Conservation (phyloP, 2,113 vertebrate genomes). For the Malurus melanocephalus region DNA sequence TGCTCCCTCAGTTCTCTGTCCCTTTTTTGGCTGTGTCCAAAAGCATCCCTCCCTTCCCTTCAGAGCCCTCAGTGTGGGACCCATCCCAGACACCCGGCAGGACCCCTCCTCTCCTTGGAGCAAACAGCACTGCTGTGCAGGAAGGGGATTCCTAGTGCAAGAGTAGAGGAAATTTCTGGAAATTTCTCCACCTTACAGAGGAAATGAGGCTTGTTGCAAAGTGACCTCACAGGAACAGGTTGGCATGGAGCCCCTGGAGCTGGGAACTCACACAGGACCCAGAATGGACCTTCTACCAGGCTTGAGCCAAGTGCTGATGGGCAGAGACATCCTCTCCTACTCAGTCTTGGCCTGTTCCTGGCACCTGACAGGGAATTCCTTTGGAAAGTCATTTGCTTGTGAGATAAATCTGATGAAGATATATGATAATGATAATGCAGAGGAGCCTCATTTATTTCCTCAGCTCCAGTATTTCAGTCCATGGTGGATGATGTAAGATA, state of each 20-base stretch:
- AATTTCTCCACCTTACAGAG: background rate
- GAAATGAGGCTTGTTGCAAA: background rate
- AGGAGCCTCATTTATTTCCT: background rate
- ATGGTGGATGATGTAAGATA: background rate
- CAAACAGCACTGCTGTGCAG: background rate
- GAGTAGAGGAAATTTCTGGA: background rate
- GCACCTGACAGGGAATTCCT: background rate
- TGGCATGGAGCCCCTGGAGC: background rate
- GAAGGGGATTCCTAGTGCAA: background rate
- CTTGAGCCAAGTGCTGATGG: background rate
- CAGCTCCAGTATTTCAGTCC: background rate
- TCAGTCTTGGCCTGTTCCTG: background rate
- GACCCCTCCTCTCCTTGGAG: background rate
- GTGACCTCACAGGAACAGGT: background rate
- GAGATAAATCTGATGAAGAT: background rate
- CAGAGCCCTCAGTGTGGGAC: background rate
- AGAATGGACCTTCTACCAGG: background rate
- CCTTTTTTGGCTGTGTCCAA: background rate
- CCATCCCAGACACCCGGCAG: background rate
- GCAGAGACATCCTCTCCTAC: background rate
- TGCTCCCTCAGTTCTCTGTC: background rate
- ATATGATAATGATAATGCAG: background rate
- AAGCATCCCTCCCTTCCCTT: background rate
- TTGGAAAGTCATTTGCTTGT: background rate
- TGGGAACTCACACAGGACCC: background rate